A percentile compares a stretch with the other conserved stretches of the same genome.
These are phyloP conservation scores for Cephalopachus bancanus DNA, from an alignment of 2,797 vertebrate species.

Conservation along the genomic window DNA sequence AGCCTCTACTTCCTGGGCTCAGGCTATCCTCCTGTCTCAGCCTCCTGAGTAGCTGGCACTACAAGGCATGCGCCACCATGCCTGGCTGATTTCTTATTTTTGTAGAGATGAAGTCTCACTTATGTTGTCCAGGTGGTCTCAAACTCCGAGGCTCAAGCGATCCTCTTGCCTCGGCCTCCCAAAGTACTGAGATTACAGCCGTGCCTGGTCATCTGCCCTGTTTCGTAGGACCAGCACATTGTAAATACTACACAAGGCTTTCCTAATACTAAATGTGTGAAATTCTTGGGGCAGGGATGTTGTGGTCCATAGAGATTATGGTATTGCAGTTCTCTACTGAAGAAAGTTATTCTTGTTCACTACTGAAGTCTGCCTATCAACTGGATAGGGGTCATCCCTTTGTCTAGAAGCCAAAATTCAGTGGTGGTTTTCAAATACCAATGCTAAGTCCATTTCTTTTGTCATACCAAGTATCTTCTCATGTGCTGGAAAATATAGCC, in stretches of 20 bases:
- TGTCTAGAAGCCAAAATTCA: not conserved
- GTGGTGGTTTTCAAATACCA: not conserved
- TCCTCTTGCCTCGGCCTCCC: no score
- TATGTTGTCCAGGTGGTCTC: no score
- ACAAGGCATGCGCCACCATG: no score
- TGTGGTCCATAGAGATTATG: not conserved
- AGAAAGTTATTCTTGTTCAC: not conserved
- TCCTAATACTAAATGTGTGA: not conserved
- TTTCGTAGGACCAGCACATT: no score
- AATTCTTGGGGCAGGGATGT: not conserved
- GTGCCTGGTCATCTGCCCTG: not conserved
- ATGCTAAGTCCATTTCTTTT: not conserved
- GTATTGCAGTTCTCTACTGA: not conserved
- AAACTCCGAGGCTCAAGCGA: no score
- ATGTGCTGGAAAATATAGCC: not conserved
- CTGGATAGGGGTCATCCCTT: not conserved
- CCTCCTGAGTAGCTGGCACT: no score
- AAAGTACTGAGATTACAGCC: no score
- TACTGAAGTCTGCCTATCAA: fast-evolving
- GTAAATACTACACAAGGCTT: not conserved
- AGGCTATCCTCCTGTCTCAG: no score
- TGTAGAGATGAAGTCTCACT: no score
- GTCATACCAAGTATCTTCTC: not conserved
- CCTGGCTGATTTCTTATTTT: no score
- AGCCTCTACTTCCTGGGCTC: no score